Evolutionary conservation across 2,888 invertebrate genomes (phyloP), one percentile per base, ranked within the genome.

Genomic region (Therioaphis trifolii): DNA sequence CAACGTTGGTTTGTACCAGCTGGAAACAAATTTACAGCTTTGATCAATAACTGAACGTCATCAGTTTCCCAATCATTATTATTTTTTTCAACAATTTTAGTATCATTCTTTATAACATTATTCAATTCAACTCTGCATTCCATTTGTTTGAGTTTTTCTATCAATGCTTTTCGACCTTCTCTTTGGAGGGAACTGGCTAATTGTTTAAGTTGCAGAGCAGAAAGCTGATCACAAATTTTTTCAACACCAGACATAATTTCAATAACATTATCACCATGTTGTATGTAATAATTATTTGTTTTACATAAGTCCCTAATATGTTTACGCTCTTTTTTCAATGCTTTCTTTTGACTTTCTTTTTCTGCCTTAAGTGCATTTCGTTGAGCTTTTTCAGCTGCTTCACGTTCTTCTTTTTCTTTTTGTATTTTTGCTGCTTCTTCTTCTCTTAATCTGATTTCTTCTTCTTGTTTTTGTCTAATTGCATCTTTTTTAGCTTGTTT

Each of bases 11-110:
- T 94, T 0, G 99, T 99, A 21, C 97, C 99, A 9, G 98, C 98
- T 0, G 99, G 99, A 89, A 98, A 99, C 5, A 99, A 89, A 89
- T 99, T 99, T 0, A 99, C 98, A 27, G 97, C 98, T 89, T 99
- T 99, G 78, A 99, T 97, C 4, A 99, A 91, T 69, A 96, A 90
- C 88, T 96, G 96, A 27, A 96, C 91, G 88, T 97, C 96, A 85
- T 94, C 95, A 76, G 93, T 92, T 18, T 92, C 92, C 99, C 99
- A 99, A 84, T 91, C 90, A 4, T 89, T 89, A 86, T 90, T 91
- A 12, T 89, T 89, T 85, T 90, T 90, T 86, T 91, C 91, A 24
- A 88, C 88, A 4, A 85, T 84, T 24, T 85, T 82, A 27, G 87
- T 88, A 80, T 87, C 86, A 85, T 87, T 87, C 79, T 88, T 87